These are phyloP conservation scores for Sus scrofa DNA, from an alignment of 2,113 vertebrate species.

Conservation along the genomic window T2T-Sscrofa CM000814.6:92370501-92371000, in stretches of 20 bases:
- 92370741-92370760: not conserved
- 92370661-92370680: not conserved
- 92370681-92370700: not conserved
- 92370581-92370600: not conserved
- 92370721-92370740: not conserved
- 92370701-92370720: not conserved
- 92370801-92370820: conserved; percentile 24
- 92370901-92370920: not conserved
- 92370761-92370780: conserved; percentile 23
- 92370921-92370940: conserved; percentile 1
- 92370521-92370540: not conserved
- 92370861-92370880: conserved; percentile 22
- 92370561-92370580: not conserved
- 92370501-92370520: not conserved
- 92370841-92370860: not conserved
- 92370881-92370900: not conserved
- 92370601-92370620: not conserved
- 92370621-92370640: not conserved
- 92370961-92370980: not conserved
- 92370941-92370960: not conserved
- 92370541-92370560: not conserved
- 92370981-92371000: not conserved
- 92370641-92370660: not conserved
- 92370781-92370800: not conserved
- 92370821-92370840: not conserved